phyloP scores from a whole-genome alignment of 2,888 invertebrate species.

The Cordylochernes scorpioides region DNA sequence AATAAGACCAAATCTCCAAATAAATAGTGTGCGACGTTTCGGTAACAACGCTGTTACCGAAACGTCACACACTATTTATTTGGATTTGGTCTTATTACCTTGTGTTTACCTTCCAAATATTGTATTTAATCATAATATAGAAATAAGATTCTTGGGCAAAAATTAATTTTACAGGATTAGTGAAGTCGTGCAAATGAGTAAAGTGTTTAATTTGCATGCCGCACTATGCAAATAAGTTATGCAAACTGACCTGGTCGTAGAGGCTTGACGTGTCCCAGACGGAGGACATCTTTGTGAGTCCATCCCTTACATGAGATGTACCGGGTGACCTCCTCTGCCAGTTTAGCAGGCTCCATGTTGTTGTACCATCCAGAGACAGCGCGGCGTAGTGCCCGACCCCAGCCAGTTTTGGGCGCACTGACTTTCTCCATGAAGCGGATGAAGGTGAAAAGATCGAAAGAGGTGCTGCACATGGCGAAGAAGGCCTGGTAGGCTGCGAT shows the following conservation, averaged over 20 bases:
- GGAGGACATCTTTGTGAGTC: constrained; percentile 41
- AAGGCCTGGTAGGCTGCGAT: constrained; percentile 30
- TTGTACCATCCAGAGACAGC: constrained; percentile 37
- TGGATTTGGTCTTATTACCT: too few species aligned
- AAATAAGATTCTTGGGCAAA: too few species aligned
- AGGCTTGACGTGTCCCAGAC: constrained; percentile 19
- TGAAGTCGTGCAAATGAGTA: too few species aligned
- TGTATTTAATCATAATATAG: too few species aligned
- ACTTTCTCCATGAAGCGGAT: constrained; percentile 31
- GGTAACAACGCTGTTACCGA: too few species aligned
- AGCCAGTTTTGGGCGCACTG: constrained; percentile 22
- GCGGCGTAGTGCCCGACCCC: constrained; percentile 36
- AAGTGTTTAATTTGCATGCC: too few species aligned
- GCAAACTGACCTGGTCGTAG: constrained; percentile 18
- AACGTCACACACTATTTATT: too few species aligned
- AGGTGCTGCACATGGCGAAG: constrained; percentile 31
- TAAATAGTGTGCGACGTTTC: too few species aligned
- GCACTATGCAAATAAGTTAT: too few species aligned
- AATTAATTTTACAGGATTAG: too few species aligned
- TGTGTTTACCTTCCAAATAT: too few species aligned
- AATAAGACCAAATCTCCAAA: too few species aligned
- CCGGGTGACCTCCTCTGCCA: constrained; percentile 35
- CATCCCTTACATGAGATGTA: constrained; percentile 37
- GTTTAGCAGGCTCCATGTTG: constrained; percentile 31
- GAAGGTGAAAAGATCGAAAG: constrained; percentile 36